phyloP scores from a whole-genome alignment of 1,140 invertebrate species.

The Aleiodes sp. region DNA sequence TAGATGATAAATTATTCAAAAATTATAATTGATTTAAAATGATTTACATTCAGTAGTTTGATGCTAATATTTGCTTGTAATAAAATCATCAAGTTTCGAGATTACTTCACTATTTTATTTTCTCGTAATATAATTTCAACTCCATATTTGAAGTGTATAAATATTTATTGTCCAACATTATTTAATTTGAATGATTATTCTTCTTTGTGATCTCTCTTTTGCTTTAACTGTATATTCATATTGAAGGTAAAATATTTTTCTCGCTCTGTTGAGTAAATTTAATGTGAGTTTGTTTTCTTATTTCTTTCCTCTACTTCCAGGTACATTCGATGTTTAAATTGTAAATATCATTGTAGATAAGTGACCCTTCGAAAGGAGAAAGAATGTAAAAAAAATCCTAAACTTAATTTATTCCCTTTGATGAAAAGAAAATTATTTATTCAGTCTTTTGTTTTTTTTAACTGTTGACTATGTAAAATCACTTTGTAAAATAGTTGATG shows the following conservation, averaged over 20 bases:
- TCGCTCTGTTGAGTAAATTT: not conserved
- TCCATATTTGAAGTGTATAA: not conserved
- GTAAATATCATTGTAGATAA: constrained; percentile 7
- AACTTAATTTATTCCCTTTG: constrained; percentile 7
- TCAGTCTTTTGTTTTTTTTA: not conserved
- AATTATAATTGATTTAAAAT: too few relatives aligned
- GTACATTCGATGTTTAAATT: not conserved
- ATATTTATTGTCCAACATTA: not conserved
- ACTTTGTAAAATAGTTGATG: not conserved
- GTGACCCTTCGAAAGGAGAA: not conserved
- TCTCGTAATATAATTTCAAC: not conserved
- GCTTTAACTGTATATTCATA: too few relatives aligned
- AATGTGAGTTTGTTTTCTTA: constrained; percentile 4
- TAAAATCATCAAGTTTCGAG: too few relatives aligned
- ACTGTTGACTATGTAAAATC: not conserved
- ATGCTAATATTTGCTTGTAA: too few relatives aligned
- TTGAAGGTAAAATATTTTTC: not conserved
- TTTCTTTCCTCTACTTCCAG: not conserved
- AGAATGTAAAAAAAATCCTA: too few relatives aligned
- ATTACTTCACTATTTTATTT: too few relatives aligned
- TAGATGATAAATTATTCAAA: too few relatives aligned
- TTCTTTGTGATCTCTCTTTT: not conserved
- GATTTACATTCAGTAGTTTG: too few relatives aligned
- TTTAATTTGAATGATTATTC: not conserved
- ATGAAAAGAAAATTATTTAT: not conserved